A percentile compares a stretch with the other conserved stretches of the same genome.
phyloP scores from a whole-genome alignment of 2,113 vertebrate genomes.

The Lepisosteus oculatus region DNA sequence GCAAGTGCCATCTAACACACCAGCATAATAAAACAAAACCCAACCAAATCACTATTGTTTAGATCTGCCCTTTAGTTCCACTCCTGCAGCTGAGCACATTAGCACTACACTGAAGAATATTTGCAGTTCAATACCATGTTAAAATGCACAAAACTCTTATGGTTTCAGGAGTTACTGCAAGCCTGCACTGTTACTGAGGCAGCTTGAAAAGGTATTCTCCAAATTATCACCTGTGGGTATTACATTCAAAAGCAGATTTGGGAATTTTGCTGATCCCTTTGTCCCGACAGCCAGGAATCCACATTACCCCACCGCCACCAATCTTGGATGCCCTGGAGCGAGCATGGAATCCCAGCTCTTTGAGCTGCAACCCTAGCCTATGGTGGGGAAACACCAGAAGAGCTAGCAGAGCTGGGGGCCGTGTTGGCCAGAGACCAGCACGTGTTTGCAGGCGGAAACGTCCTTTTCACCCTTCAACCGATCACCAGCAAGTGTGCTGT shows the following conservation, averaged over 20 bases:
- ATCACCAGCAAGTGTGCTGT: background rate
- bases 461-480: conserved; percentile 11
- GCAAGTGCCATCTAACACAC: background rate
- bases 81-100: conserved; percentile 13
- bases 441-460: conserved; percentile 10
- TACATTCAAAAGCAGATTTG: too few species aligned
- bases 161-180: conserved; percentile 19
- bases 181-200: background rate
- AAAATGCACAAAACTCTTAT: conserved; percentile 15
- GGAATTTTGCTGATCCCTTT: background rate
- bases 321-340: background rate
- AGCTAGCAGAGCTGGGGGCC: background rate
- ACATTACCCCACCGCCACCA: background rate
- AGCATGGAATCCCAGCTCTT: background rate
- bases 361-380: background rate
- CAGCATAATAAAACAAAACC: conserved; percentile 13
- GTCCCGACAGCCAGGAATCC: background rate
- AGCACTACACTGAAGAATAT: conserved; percentile 18
- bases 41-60: background rate
- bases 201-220: background rate
- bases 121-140: conserved; percentile 12
- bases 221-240: too few species aligned
- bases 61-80: conserved; percentile 10
- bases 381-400: background rate
- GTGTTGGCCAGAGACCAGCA: conserved; percentile 12